Evolutionary conservation across 2,888 invertebrate genomes (phyloP), one percentile per base, ranked within the genome.

Genomic region (Lysandra bellargus): DNA sequence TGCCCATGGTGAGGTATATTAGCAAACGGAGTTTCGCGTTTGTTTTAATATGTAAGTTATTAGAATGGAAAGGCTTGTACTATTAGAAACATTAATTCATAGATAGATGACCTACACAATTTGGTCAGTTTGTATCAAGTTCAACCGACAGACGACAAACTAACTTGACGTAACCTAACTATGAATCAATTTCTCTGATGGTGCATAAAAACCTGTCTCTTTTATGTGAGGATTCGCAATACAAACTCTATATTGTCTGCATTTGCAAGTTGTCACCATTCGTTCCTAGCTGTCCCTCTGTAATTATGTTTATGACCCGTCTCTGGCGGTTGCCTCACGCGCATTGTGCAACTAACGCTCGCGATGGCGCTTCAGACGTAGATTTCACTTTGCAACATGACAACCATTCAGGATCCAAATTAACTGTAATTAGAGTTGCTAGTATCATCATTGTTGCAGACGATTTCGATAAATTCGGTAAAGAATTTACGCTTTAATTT

Each of bases 371-470:
- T 76, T 75, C 75, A 76, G 76, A 37, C 30, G 76, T 57, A 23
- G 33, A 53, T 76, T 76, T 76, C 76, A 76, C 76, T 76, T 76
- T 57, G 30, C 76, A 76, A 76, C 44, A 49, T 30, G 76, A 33
- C 76, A 53, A 14, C 75, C 33, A 69, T 69, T 69, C 69, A 69
- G 69, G 64, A 64, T 69, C 23, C 12, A 69, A 69, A 69, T 69
- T 69, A 69, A 69, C 33, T 33, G 33, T 69, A 69, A 69, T 69
- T 69, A 69, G 69, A 69, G 33, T 33, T 69, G 69, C 12, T 37
- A 69, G 30, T 14, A 69, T 69, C 33, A 37, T 37, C 69, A 37
- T 37, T 14, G 14, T 14, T 14, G 69, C 69, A 4, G 30, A 12
- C 30, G 3, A 23, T 64, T 64, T 23, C 23, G 3, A 23, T 9